Base-by-base conservation (phyloP, 2,113 vertebrate genomes). In the Rallus limicola region DNA sequence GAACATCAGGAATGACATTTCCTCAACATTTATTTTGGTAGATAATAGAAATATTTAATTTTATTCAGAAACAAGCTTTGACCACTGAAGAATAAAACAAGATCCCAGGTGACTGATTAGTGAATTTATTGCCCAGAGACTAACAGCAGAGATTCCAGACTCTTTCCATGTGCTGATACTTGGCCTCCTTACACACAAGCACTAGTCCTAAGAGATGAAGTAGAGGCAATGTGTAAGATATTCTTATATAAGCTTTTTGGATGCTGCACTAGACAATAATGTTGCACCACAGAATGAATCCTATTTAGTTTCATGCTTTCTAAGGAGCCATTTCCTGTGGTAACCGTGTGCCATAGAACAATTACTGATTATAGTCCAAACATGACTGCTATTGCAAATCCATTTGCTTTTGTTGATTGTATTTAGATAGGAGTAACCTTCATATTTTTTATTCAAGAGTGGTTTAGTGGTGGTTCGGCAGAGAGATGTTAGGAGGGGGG, bases 231-330 rank as follows among this genome's bases (percentile, higher is more conserved):
- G 3, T 15, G 7, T 2, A 68, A 88, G 36, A 23, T 52, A 11
- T 46, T 65, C 44, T 36, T 50, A 6, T 18, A 2, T 3, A n/a
- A 29, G 14, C 4, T 50, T 82, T 79, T 36, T 21, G 16, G 25
- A 18, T 64, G 36, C 33, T 76, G 36, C 52, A 60, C 36, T 36
- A 13, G 42, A 55, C 1, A 13, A 25, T 21, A 31, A 50, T 0
- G 0, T 16, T 38, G 25, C 21, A 74, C 4, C 7, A 48, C n/a
- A 79, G 23, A 10, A 55, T 23, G 63, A 59, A 79, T 25, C 10
- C 16, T 64, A 0, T 20, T 58, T 33, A 3, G 34, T 34, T 20
- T 17, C 10, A 3, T 9, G 29, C 24, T 75, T 2, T 6, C 17
- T 18, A 34, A 71, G 40, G 36, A 87, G 34, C 5, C 24, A 3